Percentiles rank a stretch among this genome's conserved stretches.
Conservation (phyloP, 2,888 invertebrate species). For the Ormyrus nitidulus region DNA sequence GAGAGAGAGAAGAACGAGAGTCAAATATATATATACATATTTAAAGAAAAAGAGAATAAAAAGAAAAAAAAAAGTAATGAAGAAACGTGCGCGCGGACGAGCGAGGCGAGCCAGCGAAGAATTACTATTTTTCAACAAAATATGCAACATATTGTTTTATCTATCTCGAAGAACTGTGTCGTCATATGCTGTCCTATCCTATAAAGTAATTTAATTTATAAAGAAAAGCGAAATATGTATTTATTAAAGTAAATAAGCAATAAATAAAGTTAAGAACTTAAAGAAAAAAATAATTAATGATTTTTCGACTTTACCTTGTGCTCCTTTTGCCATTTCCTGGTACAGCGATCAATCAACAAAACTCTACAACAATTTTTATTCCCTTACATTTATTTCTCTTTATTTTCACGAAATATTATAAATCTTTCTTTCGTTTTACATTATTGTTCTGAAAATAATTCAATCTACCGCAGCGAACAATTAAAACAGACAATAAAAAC, state of each 20-base stretch:
- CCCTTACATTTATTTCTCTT: too few species aligned
- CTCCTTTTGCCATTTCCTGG: too few species aligned
- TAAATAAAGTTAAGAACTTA: conserved; percentile 70
- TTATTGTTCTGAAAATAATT: too few species aligned
- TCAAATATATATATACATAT: conserved; percentile 35
- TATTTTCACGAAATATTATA: too few species aligned
- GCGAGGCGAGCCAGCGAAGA: conserved; percentile 57
- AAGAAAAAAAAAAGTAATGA: conserved; percentile 14
- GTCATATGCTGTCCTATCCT: conserved; percentile 73
- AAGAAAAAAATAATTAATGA: conserved; percentile 42
- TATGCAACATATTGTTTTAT: conserved; percentile 51
- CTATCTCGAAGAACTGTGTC: conserved; percentile 62
- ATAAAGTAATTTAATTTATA: conserved; percentile 76
- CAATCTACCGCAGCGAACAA: too few species aligned
- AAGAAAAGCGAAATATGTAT: conserved; percentile 75
- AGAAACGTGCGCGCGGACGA: conserved; percentile 60
- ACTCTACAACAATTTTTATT: too few species aligned
- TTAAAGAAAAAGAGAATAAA: background rate
- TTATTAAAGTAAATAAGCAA: conserved; percentile 76
- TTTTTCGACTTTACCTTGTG: too few species aligned
- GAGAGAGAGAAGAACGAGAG: conserved; percentile 34
- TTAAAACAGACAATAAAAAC: too few species aligned
- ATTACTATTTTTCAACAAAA: conserved; percentile 36
- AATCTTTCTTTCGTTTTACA: too few species aligned
- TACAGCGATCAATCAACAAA: too few species aligned